A percentile compares a stretch with the other conserved stretches of the same genome.
Evolutionary conservation across 2,888 invertebrate species (phyloP).

Genomic region (Trissoscelio sp.): DNA sequence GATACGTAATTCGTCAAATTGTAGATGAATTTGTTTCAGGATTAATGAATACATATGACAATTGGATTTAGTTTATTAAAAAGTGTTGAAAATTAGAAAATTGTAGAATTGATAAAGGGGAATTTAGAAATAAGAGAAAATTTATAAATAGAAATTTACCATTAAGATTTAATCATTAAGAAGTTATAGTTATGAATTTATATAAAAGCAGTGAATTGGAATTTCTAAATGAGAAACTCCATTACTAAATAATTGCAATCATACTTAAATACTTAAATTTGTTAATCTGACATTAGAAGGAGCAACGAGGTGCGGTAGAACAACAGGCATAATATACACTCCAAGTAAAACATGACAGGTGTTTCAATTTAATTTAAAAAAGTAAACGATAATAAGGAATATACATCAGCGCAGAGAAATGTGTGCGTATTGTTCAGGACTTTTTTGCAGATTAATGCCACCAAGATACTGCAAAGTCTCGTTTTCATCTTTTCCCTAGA

Average conservation of each 20-base stretch:
- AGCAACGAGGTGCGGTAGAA: too few species aligned
- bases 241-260: too few species aligned
- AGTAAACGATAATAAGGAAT: slow-evolving; percentile 51
- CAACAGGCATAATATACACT: slow-evolving; percentile 18
- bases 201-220: too few species aligned
- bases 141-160: too few species aligned
- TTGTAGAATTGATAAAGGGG: too few species aligned
- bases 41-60: not conserved
- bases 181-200: too few species aligned
- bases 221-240: too few species aligned
- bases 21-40: not conserved
- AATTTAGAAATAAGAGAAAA: too few species aligned
- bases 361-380: slow-evolving; percentile 58
- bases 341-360: slow-evolving; percentile 23
- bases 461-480: slow-evolving; percentile 40
- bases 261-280: not conserved
- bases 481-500: slow-evolving; percentile 50
- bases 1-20: slow-evolving; percentile 40
- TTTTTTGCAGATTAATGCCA: slow-evolving; percentile 56
- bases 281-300: not conserved
- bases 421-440: slow-evolving; percentile 48
- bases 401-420: slow-evolving; percentile 42
- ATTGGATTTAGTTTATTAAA: too few species aligned
- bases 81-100: too few species aligned
- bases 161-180: too few species aligned